phyloP scores from a whole-genome alignment of 1,140 invertebrate species.

The Apis dorsata region DNA sequence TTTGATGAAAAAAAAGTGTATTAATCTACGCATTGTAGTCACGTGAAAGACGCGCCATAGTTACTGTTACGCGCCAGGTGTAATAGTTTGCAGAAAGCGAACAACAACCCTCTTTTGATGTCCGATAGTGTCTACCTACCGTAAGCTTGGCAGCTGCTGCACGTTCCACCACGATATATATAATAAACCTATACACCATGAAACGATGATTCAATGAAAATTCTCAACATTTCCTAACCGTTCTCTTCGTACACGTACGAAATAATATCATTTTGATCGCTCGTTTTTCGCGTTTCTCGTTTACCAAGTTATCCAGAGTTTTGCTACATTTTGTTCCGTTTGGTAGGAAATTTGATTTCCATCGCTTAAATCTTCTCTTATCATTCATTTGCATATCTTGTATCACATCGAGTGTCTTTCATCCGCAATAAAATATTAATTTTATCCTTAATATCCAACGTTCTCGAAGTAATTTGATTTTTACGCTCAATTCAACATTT shows the following conservation, averaged over 20 bases:
- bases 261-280: neutral
- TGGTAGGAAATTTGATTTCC: neutral
- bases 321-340: neutral
- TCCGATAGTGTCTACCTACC: neutral
- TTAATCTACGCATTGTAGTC: neutral
- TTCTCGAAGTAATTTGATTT: too few relatives aligned
- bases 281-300: neutral
- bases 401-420: neutral
- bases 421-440: too few relatives aligned
- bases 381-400: neutral
- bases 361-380: neutral
- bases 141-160: constrained; percentile 56
- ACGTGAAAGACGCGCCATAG: constrained; percentile 1
- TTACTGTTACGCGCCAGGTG: constrained; percentile 34
- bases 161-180: constrained; percentile 35
- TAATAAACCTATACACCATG: constrained; percentile 18
- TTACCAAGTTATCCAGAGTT: neutral
- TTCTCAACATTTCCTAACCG: neutral
- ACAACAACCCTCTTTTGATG: constrained; percentile 19
- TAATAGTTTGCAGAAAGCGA: constrained; percentile 27
- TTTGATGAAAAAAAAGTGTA: neutral
- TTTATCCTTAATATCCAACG: too few relatives aligned
- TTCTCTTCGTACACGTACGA: neutral
- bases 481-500: too few relatives aligned
- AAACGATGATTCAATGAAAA: constrained; percentile 15